These are phyloP conservation scores for Pachyuromys duprasi DNA, from an alignment of 2,797 vertebrate genomes.

Conservation along the genomic window DNA sequence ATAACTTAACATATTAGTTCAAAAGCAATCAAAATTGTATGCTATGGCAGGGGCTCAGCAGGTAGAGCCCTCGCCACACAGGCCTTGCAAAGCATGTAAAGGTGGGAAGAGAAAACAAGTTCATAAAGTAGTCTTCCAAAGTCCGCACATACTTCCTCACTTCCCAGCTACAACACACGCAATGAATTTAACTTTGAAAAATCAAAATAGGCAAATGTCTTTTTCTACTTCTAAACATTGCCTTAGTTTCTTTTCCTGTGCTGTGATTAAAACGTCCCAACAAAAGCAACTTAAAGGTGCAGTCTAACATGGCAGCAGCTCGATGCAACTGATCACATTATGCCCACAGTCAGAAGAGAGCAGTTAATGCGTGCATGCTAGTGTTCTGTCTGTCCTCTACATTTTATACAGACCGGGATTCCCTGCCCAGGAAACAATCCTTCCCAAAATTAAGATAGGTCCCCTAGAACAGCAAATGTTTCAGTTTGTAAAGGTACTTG, in stretches of 20 bases:
- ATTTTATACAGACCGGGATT: too few relatives aligned
- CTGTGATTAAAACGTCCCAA: not conserved
- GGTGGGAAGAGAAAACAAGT: not conserved
- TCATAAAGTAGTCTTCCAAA: not conserved
- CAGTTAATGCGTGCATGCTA: not conserved
- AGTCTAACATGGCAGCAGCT: not conserved
- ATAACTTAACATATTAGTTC: conserved; percentile 49
- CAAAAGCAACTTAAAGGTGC: conserved; percentile 17
- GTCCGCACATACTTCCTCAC: not conserved
- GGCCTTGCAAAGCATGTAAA: not conserved
- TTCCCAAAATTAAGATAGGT: not conserved
- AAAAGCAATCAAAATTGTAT: conserved; percentile 48
- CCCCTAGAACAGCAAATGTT: not conserved
- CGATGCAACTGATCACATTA: not conserved
- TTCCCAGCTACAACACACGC: not conserved
- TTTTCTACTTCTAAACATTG: conserved; percentile 5
- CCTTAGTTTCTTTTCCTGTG: not conserved
- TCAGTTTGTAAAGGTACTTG: not conserved
- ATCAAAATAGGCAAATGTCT: not conserved
- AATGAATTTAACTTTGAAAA: not conserved
- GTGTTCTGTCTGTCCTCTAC: not conserved
- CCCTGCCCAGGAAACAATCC: not conserved
- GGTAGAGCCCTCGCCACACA: too few relatives aligned
- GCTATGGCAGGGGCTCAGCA: too few relatives aligned
- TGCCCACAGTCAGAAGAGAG: too few relatives aligned